These are phyloP conservation scores for Colinus virginianus DNA, from an alignment of 2,113 vertebrate genomes.

Conservation along the genomic window DNA sequence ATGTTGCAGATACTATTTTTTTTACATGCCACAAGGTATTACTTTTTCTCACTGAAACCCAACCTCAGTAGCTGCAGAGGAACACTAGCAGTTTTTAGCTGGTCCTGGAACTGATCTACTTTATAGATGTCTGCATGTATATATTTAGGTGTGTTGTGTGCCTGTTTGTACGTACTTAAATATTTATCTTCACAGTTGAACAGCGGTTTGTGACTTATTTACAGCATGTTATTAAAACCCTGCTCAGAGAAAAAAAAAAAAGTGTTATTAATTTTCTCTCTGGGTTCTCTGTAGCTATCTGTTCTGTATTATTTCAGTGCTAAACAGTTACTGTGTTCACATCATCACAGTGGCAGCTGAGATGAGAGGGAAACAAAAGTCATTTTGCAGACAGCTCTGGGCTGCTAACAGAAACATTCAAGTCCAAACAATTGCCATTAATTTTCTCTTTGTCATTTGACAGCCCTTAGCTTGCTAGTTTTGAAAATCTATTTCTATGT, in stretches of 20 bases:
- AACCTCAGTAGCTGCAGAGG: background rate
- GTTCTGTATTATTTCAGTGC: background rate
- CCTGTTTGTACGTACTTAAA: background rate
- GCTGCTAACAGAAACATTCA: background rate
- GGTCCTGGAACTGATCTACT: background rate
- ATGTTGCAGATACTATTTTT: background rate
- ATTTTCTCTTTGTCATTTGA: background rate
- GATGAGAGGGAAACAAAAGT: background rate
- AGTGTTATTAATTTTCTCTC: background rate
- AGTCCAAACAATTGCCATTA: background rate
- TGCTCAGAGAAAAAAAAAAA: background rate
- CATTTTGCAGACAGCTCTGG: background rate
- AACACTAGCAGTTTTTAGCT: background rate
- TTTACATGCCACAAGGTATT: background rate
- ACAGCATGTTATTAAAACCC: background rate
- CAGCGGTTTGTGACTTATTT: background rate
- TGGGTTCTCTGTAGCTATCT: background rate
- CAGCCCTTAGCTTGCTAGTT: background rate
- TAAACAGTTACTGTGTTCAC: background rate
- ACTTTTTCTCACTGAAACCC: background rate
- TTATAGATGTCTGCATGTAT: background rate
- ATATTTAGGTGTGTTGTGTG: background rate
- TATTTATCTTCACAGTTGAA: background rate
- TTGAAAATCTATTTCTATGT: background rate
- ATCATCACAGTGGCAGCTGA: background rate